Percentiles rank a stretch among this genome's conserved stretches.
Conservation (phyloP, 2,797 vertebrate species). For the Carcharodon carcharias region DNA sequence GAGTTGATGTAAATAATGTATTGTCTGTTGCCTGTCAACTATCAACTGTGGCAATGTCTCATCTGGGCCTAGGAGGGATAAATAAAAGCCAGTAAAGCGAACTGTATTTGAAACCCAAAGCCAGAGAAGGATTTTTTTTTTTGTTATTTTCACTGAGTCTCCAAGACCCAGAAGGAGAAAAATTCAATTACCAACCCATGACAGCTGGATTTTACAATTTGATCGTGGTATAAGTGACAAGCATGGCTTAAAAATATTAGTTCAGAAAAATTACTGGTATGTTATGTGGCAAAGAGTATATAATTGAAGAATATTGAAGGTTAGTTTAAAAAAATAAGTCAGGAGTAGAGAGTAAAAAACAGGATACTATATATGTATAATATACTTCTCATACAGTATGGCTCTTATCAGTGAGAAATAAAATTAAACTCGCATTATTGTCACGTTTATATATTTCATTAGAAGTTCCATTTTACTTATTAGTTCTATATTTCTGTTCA, state of each 20-base stretch:
- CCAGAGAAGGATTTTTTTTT: background rate
- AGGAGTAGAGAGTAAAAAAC: background rate
- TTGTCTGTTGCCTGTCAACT: background rate
- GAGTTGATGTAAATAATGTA: background rate
- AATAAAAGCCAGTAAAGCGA: background rate
- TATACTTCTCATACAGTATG: background rate
- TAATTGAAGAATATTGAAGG: background rate
- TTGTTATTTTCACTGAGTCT: background rate
- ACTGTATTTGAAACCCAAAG: background rate
- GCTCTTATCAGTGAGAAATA: background rate
- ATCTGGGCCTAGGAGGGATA: background rate
- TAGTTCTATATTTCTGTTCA: background rate
- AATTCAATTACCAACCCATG: background rate
- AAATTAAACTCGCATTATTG: background rate
- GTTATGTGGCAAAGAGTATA: background rate
- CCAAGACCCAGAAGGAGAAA: background rate
- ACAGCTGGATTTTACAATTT: background rate
- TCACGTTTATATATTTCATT: background rate
- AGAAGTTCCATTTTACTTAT: background rate
- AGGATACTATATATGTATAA: background rate
- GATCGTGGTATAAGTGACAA: background rate
- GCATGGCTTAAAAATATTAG: background rate
- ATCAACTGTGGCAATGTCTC: background rate
- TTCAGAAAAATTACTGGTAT: background rate
- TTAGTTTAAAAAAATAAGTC: background rate